Conservation (phyloP, 2,797 vertebrate species). For the Acrossocheilus fasciatus region DNA sequence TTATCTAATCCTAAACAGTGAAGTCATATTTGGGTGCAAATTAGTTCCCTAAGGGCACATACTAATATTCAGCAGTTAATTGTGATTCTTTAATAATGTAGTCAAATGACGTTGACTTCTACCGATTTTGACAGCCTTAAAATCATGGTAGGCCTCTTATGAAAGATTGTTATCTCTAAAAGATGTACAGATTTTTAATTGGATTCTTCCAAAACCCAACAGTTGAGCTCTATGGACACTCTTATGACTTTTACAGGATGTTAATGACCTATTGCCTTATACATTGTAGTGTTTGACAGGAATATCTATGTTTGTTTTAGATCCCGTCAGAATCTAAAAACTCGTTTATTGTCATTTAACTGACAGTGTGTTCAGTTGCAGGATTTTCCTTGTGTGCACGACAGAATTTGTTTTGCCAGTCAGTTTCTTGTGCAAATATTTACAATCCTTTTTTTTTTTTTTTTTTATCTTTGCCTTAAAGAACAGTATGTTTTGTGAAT, state of each 20-base stretch:
- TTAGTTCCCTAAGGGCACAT: not conserved
- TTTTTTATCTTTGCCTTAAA: not conserved
- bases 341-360: not conserved
- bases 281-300: not conserved
- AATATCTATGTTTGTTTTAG: slow-evolving; percentile 7
- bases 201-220: not conserved
- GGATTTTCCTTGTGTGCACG: slow-evolving; percentile 7
- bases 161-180: not conserved
- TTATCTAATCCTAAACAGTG: not conserved
- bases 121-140: not conserved
- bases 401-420: not conserved
- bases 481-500: not conserved
- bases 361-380: not conserved
- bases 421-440: slow-evolving; percentile 23
- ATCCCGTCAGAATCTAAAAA: not conserved
- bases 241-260: not conserved
- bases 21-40: not conserved
- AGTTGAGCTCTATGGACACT: not conserved
- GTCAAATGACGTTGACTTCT: not conserved
- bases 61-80: not conserved
- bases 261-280: not conserved
- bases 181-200: not conserved
- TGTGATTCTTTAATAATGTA: not conserved
- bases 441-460: not conserved
- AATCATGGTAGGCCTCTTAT: not conserved